These are phyloP conservation scores for Centrocercus urophasianus DNA, from an alignment of 2,113 vertebrate genomes.

Conservation along the genomic window DNA sequence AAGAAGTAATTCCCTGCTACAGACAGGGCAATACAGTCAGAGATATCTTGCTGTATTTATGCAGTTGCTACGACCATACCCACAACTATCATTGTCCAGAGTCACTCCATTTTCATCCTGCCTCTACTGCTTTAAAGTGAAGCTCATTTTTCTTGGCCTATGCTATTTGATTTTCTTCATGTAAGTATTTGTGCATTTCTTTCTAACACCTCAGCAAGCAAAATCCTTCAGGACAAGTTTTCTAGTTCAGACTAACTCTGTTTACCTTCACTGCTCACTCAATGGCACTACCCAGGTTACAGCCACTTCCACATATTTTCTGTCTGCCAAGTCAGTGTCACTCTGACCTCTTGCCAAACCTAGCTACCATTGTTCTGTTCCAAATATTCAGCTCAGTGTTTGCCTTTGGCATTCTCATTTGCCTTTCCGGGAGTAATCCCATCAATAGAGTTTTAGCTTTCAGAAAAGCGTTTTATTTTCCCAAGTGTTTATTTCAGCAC, in stretches of 20 bases:
- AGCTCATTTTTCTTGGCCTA: neutral
- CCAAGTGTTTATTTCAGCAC: constrained; percentile 16
- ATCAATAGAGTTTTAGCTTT: neutral
- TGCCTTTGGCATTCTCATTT: constrained; percentile 3
- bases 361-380: neutral
- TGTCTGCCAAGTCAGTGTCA: constrained; percentile 19
- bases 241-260: neutral
- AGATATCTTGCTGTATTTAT: neutral
- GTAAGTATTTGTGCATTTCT: neutral
- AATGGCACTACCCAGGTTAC: neutral
- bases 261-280: neutral
- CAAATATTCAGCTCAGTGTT: constrained; percentile 1
- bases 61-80: neutral
- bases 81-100: neutral
- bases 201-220: neutral
- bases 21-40: neutral
- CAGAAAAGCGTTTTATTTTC: constrained; percentile 20
- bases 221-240: neutral
- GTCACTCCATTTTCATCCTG: neutral
- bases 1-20: neutral
- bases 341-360: neutral
- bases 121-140: neutral
- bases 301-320: neutral
- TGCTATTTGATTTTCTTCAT: neutral
- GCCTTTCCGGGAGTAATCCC: constrained; percentile 5